Conservation (phyloP, 2,113 vertebrate species). For the Datnioides undecimradiatus region DNA sequence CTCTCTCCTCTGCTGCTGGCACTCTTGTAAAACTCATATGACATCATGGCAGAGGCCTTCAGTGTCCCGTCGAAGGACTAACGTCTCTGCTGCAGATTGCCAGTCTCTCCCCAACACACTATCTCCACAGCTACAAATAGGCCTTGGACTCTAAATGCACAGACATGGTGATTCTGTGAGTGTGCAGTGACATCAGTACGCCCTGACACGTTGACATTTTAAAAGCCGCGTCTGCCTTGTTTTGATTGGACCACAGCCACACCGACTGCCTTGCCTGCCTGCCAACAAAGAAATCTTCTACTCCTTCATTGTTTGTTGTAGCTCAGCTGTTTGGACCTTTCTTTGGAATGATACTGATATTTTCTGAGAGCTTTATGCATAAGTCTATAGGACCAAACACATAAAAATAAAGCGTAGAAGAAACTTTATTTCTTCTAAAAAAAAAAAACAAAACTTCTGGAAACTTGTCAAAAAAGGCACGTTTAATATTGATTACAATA, state of each 20-base stretch:
- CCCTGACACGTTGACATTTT: constrained; percentile 60
- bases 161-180: background rate
- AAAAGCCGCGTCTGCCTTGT: constrained; percentile 10
- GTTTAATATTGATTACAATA: too few relatives aligned
- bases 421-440: too few relatives aligned
- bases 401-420: too few relatives aligned
- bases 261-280: too few relatives aligned
- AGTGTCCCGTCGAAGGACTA: background rate
- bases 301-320: background rate
- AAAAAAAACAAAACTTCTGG: too few relatives aligned
- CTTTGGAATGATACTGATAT: too few relatives aligned
- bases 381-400: too few relatives aligned
- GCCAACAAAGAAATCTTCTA: background rate
- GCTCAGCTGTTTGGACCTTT: rapidly evolving
- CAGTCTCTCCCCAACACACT: constrained; percentile 1
- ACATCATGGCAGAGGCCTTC: background rate
- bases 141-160: constrained; percentile 35
- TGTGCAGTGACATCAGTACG: background rate
- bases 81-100: constrained; percentile 11
- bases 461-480: too few relatives aligned
- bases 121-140: constrained; percentile 48
- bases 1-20: background rate
- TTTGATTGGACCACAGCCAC: constrained; percentile 16
- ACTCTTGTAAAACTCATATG: constrained; percentile 3
- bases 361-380: too few relatives aligned